These are phyloP conservation scores for Nycticorax nycticorax DNA, from an alignment of 2,113 vertebrate genomes.

Conservation along the genomic window DNA sequence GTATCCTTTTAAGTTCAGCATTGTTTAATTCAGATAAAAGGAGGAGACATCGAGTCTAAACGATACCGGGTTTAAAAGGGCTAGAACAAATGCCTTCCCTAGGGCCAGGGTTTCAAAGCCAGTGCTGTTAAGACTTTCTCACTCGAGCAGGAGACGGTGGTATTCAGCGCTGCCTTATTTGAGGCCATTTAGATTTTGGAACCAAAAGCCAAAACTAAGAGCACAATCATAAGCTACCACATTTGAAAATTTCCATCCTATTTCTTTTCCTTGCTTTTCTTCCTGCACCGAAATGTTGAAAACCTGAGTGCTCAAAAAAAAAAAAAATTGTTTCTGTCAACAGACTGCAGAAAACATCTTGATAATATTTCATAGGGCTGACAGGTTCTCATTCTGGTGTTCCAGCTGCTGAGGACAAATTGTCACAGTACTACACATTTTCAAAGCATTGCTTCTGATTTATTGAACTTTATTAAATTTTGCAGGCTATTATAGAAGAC, in stretches of 20 bases:
- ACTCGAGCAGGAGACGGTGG: not conserved
- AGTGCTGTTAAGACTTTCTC: not conserved
- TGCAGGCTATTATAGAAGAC: not conserved
- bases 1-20: not conserved
- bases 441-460: not conserved
- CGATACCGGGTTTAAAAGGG: not conserved
- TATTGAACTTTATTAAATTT: not conserved
- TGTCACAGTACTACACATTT: conserved; percentile 15
- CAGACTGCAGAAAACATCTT: not conserved
- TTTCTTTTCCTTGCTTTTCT: not conserved
- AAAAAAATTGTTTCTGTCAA: not conserved
- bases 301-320: not conserved
- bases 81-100: not conserved
- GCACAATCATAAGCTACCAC: not conserved
- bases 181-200: not conserved
- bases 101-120: not conserved
- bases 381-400: not conserved
- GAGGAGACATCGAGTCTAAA: not conserved
- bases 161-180: not conserved
- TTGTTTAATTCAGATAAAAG: conserved; percentile 16
- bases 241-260: not conserved
- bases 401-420: not conserved
- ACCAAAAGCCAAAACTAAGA: not conserved
- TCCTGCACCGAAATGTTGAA: not conserved
- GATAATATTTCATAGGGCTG: not conserved